Base-by-base conservation (phyloP, 1,140 invertebrate genomes). In the Drosophila orosa region DNA sequence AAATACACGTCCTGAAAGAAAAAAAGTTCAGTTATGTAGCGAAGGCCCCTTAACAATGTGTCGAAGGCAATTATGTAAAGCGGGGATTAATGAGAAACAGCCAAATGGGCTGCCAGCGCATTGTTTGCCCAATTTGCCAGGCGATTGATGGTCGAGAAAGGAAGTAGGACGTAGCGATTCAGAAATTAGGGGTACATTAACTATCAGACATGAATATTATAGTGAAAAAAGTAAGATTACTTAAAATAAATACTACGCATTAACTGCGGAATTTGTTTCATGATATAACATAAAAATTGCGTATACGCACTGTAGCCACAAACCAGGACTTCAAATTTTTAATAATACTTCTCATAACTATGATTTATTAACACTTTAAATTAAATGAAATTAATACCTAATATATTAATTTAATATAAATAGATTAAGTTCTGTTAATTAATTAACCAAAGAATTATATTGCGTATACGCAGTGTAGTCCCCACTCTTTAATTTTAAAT, bases 31-130 rank as follows among this genome's bases (percentile, higher is more conserved):
- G n/a, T 55, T 19, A 37, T 31, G 25, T n/a, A 56, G 25, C 31
- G 13, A 13, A 29, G 25, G 5, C 5, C 31, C 7, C 13, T 27
- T 22, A 65, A 68, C 60, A 68, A 42, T 66, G 60, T 42, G 59
- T 50, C 44, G 58, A 57, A 50, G 50, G 47, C 80, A 80, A 87
- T 80, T 82, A 85, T 80, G 47, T 63, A 82, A 86, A 78, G 79
- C 75, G 76, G 39, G 25, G 42, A 58, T 74, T 74, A 66, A 71
- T 75, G 65, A 78, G 65, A 81, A 82, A 44, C 44, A 17, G 10
- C 22, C 65, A 67, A 69, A 71, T 54, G 71, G 59, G 25, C 71
- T 33, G 50, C 31, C 9, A 63, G 45, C 2, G 42, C 15, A 50
- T 65, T 77, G 73, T 82, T 66, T 77, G 74, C 67, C 17, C 48